Evolutionary conservation across 92 coral and sea anemone genomes (phyloP).

Genomic region (Actinostola sp.): DNA sequence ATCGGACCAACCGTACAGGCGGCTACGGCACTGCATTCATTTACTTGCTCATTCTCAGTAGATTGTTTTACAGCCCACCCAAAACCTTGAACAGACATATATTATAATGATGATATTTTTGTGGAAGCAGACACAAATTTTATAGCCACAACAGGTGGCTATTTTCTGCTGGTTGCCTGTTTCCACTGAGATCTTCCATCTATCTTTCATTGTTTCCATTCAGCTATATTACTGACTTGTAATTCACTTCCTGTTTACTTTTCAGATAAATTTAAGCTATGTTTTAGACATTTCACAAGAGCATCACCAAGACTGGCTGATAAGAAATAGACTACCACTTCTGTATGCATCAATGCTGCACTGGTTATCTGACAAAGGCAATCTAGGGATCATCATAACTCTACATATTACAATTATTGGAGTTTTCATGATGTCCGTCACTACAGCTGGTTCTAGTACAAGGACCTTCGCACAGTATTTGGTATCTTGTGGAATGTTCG

Average conservation of each 20-base stretch:
- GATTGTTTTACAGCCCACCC: no score
- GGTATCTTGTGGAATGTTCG: conserved; percentile 82
- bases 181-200: no score
- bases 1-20: no score
- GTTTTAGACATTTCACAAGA: conserved; percentile 30
- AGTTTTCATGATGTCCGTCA: conserved; percentile 55
- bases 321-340: conserved; percentile 71
- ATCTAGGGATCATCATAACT: conserved; percentile 57
- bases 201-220: neutral
- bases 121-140: no score
- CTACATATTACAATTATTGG: conserved; percentile 71
- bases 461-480: conserved; percentile 63
- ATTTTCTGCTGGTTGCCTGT: no score
- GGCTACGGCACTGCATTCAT: no score
- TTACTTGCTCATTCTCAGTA: no score
- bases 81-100: no score
- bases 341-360: conserved; percentile 53
- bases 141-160: no score
- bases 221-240: neutral
- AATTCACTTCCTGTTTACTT: no score
- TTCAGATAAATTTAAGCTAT: conserved; percentile 62
- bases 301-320: conserved; percentile 52
- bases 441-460: conserved; percentile 26
- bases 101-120: no score
- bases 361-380: conserved; percentile 66